A percentile compares a stretch with the other conserved stretches of the same genome.
phyloP scores from a whole-genome alignment of 2,113 vertebrate genomes.

The Probosciger aterrimus region DNA sequence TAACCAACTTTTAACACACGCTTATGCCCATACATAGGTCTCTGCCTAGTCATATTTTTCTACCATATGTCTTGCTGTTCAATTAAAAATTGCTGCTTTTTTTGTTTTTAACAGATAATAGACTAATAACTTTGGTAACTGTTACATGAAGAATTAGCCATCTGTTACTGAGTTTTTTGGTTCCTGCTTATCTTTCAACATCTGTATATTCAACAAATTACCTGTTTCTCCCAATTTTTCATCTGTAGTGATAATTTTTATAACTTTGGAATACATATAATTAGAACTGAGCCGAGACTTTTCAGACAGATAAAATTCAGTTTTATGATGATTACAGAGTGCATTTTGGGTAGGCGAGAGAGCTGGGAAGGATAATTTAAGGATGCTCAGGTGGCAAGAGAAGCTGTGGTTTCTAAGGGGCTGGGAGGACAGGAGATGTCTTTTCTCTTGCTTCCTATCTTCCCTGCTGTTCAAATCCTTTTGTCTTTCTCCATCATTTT shows the following conservation, averaged over 20 bases:
- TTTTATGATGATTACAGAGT: not conserved
- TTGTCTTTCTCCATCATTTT: not conserved
- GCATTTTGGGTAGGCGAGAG: not conserved
- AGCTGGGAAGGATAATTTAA: not conserved
- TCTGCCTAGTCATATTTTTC: constrained; percentile 34
- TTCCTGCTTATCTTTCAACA: not conserved
- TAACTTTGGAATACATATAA: not conserved
- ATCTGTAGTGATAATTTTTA: not conserved
- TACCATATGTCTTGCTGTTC: constrained; percentile 3
- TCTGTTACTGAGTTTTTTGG: not conserved
- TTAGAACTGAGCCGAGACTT: not conserved
- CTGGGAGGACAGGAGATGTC: not conserved
- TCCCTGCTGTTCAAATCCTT: not conserved
- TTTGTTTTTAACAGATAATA: not conserved
- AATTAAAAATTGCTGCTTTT: not conserved
- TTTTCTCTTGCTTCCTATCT: not conserved
- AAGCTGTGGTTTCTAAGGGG: not conserved
- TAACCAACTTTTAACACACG: not conserved
- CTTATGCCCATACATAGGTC: not conserved
- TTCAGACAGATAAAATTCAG: not conserved
- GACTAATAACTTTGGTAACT: not conserved
- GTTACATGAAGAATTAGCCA: not conserved
- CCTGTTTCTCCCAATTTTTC: not conserved
- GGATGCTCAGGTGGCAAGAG: not conserved
- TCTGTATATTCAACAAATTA: not conserved